Conservation (phyloP, 2,797 vertebrate genomes). For the Pterois miles region DNA sequence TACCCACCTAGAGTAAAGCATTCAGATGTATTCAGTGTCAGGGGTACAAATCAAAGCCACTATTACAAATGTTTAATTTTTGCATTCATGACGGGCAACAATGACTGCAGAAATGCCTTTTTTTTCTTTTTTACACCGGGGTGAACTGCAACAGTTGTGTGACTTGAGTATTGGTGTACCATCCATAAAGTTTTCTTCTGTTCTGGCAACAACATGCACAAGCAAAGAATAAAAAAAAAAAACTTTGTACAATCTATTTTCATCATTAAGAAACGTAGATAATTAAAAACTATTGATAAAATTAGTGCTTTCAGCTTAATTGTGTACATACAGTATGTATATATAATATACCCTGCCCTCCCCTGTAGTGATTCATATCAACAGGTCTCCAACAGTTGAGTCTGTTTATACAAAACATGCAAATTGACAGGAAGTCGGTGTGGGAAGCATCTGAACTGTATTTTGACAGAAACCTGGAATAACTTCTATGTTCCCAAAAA, state of each 20-base stretch:
- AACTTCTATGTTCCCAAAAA: background rate
- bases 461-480: slow-evolving; percentile 18
- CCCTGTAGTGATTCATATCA: slow-evolving; percentile 77
- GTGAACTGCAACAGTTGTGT: slow-evolving; percentile 77
- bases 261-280: slow-evolving; percentile 88
- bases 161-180: slow-evolving; percentile 91
- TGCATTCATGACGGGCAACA: slow-evolving; percentile 88
- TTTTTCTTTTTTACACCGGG: slow-evolving; percentile 83
- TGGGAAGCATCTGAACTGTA: slow-evolving; percentile 10
- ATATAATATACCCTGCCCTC: slow-evolving; percentile 82
- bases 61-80: slow-evolving; percentile 90
- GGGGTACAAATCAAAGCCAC: slow-evolving; percentile 32
- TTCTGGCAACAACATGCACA: slow-evolving; percentile 89
- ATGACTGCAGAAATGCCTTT: slow-evolving; percentile 88
- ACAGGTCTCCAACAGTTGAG: slow-evolving; percentile 53
- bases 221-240: slow-evolving; percentile 81
- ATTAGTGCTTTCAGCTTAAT: slow-evolving; percentile 97
- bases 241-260: slow-evolving; percentile 94
- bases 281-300: slow-evolving; percentile 91
- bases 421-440: background rate
- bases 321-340: slow-evolving; percentile 88
- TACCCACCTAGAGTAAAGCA: background rate
- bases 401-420: slow-evolving; percentile 43
- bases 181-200: slow-evolving; percentile 86
- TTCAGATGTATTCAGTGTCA: background rate